These are phyloP conservation scores for Tinamus major DNA, from an alignment of 2,797 vertebrate species.

Conservation along the genomic window DNA sequence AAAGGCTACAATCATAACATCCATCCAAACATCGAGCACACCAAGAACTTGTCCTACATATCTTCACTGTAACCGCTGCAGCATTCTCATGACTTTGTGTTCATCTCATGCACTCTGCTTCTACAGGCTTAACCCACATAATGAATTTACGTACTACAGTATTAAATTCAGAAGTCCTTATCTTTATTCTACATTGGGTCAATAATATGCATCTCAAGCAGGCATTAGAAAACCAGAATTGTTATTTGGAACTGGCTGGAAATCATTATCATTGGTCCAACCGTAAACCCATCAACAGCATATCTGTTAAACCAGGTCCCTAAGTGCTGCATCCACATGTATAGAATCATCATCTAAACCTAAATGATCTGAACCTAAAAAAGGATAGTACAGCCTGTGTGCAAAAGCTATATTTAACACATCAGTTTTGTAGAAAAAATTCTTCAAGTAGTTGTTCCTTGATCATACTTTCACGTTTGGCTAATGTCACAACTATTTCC, in stretches of 20 bases:
- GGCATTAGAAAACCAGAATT: background rate
- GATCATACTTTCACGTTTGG: background rate
- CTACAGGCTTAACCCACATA: background rate
- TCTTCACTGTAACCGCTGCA: background rate
- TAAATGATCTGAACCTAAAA: background rate
- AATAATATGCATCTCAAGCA: background rate
- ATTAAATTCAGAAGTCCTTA: background rate
- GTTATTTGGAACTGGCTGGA: no score
- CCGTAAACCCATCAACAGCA: no score
- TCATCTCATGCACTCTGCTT: background rate
- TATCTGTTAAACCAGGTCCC: no score
- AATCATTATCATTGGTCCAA: no score
- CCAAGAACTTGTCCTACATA: background rate
- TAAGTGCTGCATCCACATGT: no score
- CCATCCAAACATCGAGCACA: background rate
- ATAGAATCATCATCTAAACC: no score
- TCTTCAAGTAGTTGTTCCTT: background rate
- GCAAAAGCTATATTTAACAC: rapidly evolving
- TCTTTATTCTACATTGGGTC: background rate
- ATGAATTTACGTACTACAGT: background rate
- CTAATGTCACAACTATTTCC: background rate
- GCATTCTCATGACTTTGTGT: background rate
- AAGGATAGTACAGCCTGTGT: background rate
- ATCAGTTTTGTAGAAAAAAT: background rate
- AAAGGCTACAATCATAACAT: background rate